Evolutionary conservation across 1,140 invertebrate species (phyloP).

Genomic region (Wasmannia auropunctata): DNA sequence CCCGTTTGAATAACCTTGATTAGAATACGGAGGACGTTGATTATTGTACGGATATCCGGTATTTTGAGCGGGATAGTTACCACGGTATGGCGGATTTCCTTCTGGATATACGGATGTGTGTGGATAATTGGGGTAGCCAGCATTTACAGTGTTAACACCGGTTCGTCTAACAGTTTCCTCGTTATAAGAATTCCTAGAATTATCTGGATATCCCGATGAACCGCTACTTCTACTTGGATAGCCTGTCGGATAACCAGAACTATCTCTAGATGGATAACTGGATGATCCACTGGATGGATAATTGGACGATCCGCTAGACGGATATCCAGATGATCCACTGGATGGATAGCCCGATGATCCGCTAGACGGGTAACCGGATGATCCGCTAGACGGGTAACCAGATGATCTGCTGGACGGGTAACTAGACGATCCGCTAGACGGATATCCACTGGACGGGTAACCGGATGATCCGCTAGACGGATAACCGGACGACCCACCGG

Average conservation of each 20-base stretch:
- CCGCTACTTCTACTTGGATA: constrained; percentile 12
- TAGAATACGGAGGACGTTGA: constrained; percentile 48
- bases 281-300: constrained; percentile 65
- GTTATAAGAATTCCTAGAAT: constrained; percentile 56
- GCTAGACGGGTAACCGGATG: constrained; percentile 53
- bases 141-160: constrained; percentile 63
- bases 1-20: constrained; percentile 59
- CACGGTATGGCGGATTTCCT: not conserved
- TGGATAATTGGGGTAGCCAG: constrained; percentile 60
- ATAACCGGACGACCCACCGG: constrained; percentile 53
- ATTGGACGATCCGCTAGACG: constrained; percentile 52
- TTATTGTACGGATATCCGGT: constrained; percentile 58
- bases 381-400: constrained; percentile 34
- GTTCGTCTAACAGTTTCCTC: constrained; percentile 60
- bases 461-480: constrained; percentile 52
- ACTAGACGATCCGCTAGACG: constrained; percentile 52
- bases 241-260: constrained; percentile 63
- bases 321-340: constrained; percentile 35
- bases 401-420: constrained; percentile 55
- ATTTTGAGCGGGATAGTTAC: constrained; percentile 11
- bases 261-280: constrained; percentile 63
- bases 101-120: constrained; percentile 31
- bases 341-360: constrained; percentile 59
- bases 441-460: constrained; percentile 60
- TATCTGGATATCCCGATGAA: constrained; percentile 63